Percentiles rank a stretch among this genome's conserved stretches.
These are phyloP conservation scores for Lanius collurio DNA, from an alignment of 2,113 vertebrate species.

Conservation along the genomic window DNA sequence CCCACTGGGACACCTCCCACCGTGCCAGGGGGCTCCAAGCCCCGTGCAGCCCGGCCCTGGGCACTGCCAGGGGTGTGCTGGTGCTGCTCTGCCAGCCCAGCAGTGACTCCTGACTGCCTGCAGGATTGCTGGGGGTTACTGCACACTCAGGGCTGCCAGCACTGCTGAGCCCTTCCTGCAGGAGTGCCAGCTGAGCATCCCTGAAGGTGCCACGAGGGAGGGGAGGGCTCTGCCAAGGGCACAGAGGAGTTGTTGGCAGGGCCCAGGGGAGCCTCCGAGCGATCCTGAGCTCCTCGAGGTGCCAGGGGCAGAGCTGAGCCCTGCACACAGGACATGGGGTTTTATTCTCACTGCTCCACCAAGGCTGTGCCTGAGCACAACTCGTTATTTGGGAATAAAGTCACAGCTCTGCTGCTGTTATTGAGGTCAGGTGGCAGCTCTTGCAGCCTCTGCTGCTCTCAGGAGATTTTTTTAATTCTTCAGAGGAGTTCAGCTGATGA, in stretches of 20 bases:
- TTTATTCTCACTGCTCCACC: background rate
- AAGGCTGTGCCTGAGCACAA: background rate
- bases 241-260: background rate
- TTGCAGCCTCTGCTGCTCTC: background rate
- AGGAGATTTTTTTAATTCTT: background rate
- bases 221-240: background rate
- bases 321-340: fast-evolving
- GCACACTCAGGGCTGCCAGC: background rate
- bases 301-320: background rate
- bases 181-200: background rate
- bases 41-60: background rate
- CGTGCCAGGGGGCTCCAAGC: fast-evolving
- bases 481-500: background rate
- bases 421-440: background rate
- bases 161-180: fast-evolving
- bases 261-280: background rate
- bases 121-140: background rate
- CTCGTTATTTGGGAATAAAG: background rate
- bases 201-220: fast-evolving
- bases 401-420: background rate
- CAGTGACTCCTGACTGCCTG: background rate
- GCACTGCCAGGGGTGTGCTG: background rate
- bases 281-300: background rate
- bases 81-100: background rate
- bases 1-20: background rate